A percentile compares a stretch with the other conserved stretches of the same genome.
phyloP scores from a whole-genome alignment of 2,113 vertebrate genomes.

The Triplophysa siluroides region DNA sequence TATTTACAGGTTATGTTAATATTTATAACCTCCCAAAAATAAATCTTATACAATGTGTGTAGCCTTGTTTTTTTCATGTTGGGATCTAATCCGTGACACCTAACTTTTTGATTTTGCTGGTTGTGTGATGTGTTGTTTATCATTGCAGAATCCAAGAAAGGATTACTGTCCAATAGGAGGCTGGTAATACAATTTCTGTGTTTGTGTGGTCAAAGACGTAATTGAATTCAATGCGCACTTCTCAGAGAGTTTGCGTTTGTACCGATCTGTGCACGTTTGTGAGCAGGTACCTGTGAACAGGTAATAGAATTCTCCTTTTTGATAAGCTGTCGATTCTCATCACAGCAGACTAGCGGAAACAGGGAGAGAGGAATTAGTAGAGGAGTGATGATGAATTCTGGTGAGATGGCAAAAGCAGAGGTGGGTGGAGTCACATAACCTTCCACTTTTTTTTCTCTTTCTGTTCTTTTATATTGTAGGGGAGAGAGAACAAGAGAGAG shows the following conservation, averaged over 20 bases:
- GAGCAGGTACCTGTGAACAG: conserved; percentile 2
- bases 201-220: conserved; percentile 5
- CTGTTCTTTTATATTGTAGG: conserved; percentile 11
- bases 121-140: conserved; percentile 12
- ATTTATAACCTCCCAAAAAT: no score
- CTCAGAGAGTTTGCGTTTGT: conserved; percentile 17
- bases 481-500: neutral
- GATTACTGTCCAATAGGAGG: conserved; percentile 13
- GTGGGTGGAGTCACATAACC: conserved; percentile 11
- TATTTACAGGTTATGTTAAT: no score
- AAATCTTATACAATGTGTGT: neutral
- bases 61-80: neutral
- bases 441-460: conserved; percentile 13
- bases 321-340: conserved; percentile 51
- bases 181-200: conserved; percentile 25
- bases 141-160: conserved; percentile 4
- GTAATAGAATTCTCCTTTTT: conserved; percentile 49
- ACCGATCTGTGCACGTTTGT: conserved; percentile 23
- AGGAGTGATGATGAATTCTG: neutral
- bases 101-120: neutral
- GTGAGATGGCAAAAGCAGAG: neutral
- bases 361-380: conserved; percentile 8
- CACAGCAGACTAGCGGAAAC: conserved; percentile 37
- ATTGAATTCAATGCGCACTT: conserved; percentile 28
- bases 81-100: neutral